phyloP scores from a whole-genome alignment of 2,113 vertebrate genomes.

The Corythornis madagascariensis region DNA sequence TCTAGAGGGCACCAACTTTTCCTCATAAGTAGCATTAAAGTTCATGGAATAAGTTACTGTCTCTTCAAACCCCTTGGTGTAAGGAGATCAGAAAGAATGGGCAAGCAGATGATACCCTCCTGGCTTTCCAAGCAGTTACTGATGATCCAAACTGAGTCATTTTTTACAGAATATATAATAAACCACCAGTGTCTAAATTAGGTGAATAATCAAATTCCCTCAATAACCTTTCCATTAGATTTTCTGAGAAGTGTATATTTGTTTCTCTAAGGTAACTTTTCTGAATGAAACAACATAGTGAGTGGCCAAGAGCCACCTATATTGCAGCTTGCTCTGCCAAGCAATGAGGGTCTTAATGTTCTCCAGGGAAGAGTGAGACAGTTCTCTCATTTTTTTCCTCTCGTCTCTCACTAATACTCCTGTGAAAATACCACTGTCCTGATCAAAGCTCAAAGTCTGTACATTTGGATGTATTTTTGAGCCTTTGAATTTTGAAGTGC shows the following conservation, averaged over 20 bases:
- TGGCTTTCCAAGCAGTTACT: not conserved
- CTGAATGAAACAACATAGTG: not conserved
- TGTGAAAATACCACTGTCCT: not conserved
- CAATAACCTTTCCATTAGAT: not conserved
- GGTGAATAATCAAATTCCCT: not conserved
- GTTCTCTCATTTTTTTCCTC: not conserved
- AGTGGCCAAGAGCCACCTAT: not conserved
- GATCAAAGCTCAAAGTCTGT: not conserved
- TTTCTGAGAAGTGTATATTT: not conserved
- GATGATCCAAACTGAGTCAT: not conserved
- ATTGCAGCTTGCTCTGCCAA: not conserved
- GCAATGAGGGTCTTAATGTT: not conserved
- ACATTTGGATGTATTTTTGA: not conserved
- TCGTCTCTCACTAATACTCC: not conserved
- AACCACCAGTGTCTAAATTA: not conserved
- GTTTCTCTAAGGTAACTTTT: not conserved
- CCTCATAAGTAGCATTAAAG: not conserved
- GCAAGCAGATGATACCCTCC: not conserved
- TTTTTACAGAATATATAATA: not conserved
- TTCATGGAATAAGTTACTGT: not conserved
- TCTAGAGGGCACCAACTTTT: not conserved
- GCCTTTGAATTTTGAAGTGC: not conserved
- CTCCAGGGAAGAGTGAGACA: not conserved
- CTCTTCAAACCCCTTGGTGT: not conserved
- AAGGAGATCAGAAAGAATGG: not conserved